Evolutionary conservation across 1,140 invertebrate species (phyloP).

Genomic region (Choristoneura fumiferana): DNA sequence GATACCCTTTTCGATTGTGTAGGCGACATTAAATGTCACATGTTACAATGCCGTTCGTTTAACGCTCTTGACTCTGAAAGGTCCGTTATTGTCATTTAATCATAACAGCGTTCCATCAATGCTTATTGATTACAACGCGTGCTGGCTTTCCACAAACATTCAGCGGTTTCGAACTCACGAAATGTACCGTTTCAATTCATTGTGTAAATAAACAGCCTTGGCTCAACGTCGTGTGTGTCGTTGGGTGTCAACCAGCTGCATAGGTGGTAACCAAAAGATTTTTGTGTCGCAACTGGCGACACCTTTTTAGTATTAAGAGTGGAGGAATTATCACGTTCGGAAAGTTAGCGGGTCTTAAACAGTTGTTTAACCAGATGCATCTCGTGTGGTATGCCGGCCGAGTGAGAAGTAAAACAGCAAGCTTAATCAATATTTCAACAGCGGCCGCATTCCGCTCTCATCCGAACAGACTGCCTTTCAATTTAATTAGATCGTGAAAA

Average conservation of each 20-base stretch:
- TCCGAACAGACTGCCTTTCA: conserved; percentile 50
- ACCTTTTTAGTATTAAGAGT: conserved; percentile 9
- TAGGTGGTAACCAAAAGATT: conserved; percentile 37
- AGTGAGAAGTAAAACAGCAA: conserved; percentile 47
- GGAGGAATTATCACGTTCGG: conserved; percentile 6
- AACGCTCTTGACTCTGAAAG: conserved; percentile 32
- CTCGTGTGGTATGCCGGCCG: background rate
- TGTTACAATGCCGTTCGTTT: conserved; percentile 53
- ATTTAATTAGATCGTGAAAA: conserved; percentile 68
- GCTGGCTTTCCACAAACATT: conserved; percentile 49
- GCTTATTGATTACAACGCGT: conserved; percentile 35
- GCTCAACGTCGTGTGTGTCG: conserved; percentile 37
- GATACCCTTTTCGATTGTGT: conserved; percentile 53
- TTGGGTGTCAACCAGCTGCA: conserved; percentile 44
- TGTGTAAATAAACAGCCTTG: conserved; percentile 54
- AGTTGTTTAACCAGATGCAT: conserved; percentile 15
- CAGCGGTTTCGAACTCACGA: conserved; percentile 22
- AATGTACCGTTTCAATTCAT: conserved; percentile 62
- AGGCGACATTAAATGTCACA: conserved; percentile 48
- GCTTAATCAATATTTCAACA: conserved; percentile 56
- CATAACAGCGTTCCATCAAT: conserved; percentile 49
- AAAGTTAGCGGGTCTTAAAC: background rate
- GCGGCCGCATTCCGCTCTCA: conserved; percentile 57
- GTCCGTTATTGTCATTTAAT: conserved; percentile 39
- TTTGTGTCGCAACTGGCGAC: background rate